Evolutionary conservation across 2,113 vertebrate species (phyloP), one percentile per base, ranked within the genome.

Genomic region (Tyrannus savana): DNA sequence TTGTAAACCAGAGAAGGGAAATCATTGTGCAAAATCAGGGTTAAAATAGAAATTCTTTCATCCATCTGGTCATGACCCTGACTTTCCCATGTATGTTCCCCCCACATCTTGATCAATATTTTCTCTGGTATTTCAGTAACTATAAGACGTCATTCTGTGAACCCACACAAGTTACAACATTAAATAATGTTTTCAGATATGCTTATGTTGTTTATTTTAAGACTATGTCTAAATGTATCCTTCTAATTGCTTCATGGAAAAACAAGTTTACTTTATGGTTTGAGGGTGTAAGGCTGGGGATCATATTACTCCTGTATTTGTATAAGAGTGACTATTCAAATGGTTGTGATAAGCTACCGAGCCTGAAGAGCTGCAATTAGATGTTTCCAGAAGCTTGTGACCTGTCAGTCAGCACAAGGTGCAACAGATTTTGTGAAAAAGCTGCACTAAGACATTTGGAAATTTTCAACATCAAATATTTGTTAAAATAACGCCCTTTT

Each of bases 191-290:
- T 95, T 85, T 93, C 89, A 95, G 82, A 96, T 95, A 82, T 10
- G 58, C 83, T 82, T 21, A 87, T 87, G 79, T n/a, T 97, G 97
- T 97, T 97, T 97, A 95, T 97, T 97, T 96, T 96, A 97, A 68
- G 90, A 90, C 94, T 92, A 3, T 96, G 83, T 89, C 88, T 94
- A 94, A 97, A 95, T 94, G 91, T 85, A 93, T 42, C 74, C 66
- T 94, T 95, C 95, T 97, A 97, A 96, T 97, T 97, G 95, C 95
- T 95, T 92, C 94, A 94, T 84, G 93, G 95, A 93, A 95, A 94
- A 96, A 95, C 95, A 96, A 96, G 96, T 96, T 97, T 97, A 96
- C 92, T 96, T 97, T 97, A 95, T 92, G 89, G 95, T 97, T 96
- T 96, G 95, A 96, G 96, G 94, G 90, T 97, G 90, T 94, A 91